phyloP scores from a whole-genome alignment of 2,888 invertebrate species.

The Hirudinaria manillensis region DNA sequence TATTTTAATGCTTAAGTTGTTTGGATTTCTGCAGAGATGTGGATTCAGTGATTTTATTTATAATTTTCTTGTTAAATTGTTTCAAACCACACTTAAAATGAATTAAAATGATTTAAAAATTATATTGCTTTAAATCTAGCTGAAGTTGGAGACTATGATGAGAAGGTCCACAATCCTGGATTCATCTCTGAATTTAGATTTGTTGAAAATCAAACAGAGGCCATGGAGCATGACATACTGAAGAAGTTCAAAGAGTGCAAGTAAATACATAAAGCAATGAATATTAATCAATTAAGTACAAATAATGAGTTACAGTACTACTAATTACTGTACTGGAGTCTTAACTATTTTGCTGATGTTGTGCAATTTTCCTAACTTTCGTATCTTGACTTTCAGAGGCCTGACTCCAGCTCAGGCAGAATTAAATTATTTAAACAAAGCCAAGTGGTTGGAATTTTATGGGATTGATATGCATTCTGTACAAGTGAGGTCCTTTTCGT shows the following conservation, averaged over 20 bases:
- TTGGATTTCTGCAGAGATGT: too few species aligned
- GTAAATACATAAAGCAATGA: conserved; percentile 38
- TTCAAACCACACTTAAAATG: too few species aligned
- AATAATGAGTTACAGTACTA: not conserved
- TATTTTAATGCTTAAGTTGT: too few species aligned
- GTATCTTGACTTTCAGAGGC: conserved; percentile 58
- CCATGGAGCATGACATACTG: conserved; percentile 60
- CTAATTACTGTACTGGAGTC: not conserved
- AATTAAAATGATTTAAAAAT: too few species aligned
- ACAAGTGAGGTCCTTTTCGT: conserved; percentile 57
- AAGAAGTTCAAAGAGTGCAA: conserved; percentile 71
- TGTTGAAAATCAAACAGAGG: conserved; percentile 48
- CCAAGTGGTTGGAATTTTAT: conserved; percentile 96
- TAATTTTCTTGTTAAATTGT: too few species aligned
- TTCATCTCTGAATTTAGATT: conserved; percentile 97
- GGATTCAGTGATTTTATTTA: too few species aligned
- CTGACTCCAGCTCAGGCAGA: conserved; percentile 92
- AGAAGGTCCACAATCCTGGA: conserved; percentile 82
- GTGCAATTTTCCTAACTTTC: not conserved
- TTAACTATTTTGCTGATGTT: not conserved
- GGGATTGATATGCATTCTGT: conserved; percentile 98
- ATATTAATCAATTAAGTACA: not conserved
- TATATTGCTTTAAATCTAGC: not conserved
- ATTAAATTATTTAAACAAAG: conserved; percentile 86
- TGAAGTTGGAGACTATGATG: conserved; percentile 64